These are phyloP conservation scores for Buteo buteo DNA, from an alignment of 2,113 vertebrate species.

Conservation along the genomic window DNA sequence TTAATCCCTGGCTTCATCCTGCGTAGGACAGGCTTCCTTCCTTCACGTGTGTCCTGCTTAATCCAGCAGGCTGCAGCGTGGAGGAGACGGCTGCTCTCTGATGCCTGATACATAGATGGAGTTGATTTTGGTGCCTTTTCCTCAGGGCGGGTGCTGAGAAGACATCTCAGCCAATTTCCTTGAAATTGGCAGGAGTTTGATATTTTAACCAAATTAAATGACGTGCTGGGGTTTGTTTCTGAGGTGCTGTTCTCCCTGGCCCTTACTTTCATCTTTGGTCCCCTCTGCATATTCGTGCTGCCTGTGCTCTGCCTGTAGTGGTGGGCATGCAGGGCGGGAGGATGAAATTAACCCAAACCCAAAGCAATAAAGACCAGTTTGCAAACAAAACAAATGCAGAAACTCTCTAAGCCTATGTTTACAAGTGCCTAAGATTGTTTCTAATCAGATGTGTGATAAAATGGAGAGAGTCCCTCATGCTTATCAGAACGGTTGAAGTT, in stretches of 20 bases:
- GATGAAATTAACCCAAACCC: neutral
- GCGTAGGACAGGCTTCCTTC: neutral
- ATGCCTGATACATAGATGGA: neutral
- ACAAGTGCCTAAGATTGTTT: neutral
- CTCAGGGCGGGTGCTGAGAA: neutral
- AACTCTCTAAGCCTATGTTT: neutral
- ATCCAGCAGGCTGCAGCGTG: accelerated
- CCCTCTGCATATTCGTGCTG: neutral
- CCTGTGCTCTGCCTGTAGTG: neutral
- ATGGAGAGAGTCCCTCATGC: neutral
- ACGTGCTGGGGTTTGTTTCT: neutral
- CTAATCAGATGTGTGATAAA: neutral
- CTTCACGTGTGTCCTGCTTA: neutral
- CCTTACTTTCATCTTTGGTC: neutral
- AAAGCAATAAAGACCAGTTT: neutral
- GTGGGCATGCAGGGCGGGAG: neutral
- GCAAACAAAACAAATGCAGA: neutral
- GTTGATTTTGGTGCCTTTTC: neutral
- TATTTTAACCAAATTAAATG: neutral
- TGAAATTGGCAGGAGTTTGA: neutral
- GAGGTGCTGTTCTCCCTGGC: neutral
- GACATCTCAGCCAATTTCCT: neutral
- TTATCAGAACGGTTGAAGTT: neutral
- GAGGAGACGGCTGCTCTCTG: neutral
- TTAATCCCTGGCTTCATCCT: neutral